Evolutionary conservation across 1,140 invertebrate species (phyloP).

Genomic region (Drosophila novamexicana): DNA sequence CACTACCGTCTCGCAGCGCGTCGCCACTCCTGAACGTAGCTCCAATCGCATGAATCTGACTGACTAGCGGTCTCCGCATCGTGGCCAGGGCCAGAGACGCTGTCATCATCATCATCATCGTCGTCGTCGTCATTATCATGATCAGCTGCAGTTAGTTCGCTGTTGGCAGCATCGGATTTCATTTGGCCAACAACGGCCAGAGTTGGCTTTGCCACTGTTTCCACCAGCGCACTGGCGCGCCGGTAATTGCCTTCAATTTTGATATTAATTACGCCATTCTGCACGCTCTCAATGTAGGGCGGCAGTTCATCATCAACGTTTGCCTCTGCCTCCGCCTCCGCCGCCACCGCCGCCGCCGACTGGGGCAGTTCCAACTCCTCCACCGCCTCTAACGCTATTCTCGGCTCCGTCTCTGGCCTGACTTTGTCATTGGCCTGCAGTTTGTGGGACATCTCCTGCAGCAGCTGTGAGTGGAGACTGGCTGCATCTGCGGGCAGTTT

Average conservation of each 20-base stretch:
- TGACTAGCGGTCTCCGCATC: conserved; percentile 68
- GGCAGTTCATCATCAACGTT: conserved; percentile 86
- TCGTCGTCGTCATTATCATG: conserved; percentile 59
- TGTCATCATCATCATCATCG: conserved; percentile 61
- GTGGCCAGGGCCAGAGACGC: conserved; percentile 68
- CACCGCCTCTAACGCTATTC: neutral
- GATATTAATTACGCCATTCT: conserved; percentile 87
- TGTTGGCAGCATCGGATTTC: conserved; percentile 85
- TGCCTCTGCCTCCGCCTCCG: conserved; percentile 12
- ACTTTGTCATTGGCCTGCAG: conserved; percentile 49
- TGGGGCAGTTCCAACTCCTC: neutral
- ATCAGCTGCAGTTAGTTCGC: conserved; percentile 15
- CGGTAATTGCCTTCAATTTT: conserved; percentile 88
- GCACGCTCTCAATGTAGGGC: conserved; percentile 84
- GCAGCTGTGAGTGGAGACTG: conserved; percentile 64
- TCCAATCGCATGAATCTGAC: conserved; percentile 87
- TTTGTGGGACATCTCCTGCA: conserved; percentile 77
- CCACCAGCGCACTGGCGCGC: conserved; percentile 86
- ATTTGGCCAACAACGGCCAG: conserved; percentile 69
- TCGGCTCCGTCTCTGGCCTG: neutral
- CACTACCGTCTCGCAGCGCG: conserved; percentile 77
- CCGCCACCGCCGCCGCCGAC: conserved; percentile 1
- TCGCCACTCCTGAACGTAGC: conserved; percentile 90
- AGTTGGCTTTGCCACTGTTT: conserved; percentile 84
- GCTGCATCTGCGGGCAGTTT: conserved; percentile 49